These are phyloP conservation scores for Drosophila gaucha DNA, from an alignment of 2,888 invertebrate species.

Conservation along the genomic window DNA sequence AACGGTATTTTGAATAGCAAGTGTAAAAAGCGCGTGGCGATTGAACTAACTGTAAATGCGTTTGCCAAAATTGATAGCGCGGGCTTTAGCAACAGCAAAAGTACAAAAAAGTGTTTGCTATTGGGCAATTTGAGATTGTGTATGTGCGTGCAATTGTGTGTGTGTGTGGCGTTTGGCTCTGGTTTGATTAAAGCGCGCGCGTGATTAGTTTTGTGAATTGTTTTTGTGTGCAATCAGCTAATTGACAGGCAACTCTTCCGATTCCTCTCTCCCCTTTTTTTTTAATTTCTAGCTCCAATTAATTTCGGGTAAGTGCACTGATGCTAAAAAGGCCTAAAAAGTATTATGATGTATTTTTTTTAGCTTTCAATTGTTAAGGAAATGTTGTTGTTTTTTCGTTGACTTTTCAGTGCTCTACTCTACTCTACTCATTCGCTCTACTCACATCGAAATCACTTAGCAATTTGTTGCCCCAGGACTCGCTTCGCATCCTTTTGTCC, in stretches of 20 bases:
- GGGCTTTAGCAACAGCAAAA: constrained; percentile 4
- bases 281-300: constrained; percentile 7
- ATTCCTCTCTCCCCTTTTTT: neutral
- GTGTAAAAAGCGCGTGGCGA: constrained; percentile 51
- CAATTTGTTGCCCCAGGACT: constrained; percentile 60
- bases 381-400: constrained; percentile 26
- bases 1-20: constrained; percentile 70
- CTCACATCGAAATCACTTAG: constrained; percentile 57
- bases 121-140: constrained; percentile 67
- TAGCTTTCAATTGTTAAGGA: neutral
- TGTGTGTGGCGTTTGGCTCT: constrained; percentile 13
- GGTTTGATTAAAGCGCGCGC: constrained; percentile 71
- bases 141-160: constrained; percentile 12
- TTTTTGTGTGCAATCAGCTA: constrained; percentile 62
- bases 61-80: constrained; percentile 46
- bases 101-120: constrained; percentile 55
- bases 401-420: constrained; percentile 57
- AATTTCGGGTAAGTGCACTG: constrained; percentile 42
- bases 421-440: neutral
- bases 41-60: constrained; percentile 35
- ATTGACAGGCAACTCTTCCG: constrained; percentile 41
- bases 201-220: constrained; percentile 56
- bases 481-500: constrained; percentile 24
- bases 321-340: constrained; percentile 1
- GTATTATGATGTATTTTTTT: neutral